Evolutionary conservation across 2,888 invertebrate genomes (phyloP), one percentile per base, ranked within the genome.

Genomic region (Nasonia oneida): DNA sequence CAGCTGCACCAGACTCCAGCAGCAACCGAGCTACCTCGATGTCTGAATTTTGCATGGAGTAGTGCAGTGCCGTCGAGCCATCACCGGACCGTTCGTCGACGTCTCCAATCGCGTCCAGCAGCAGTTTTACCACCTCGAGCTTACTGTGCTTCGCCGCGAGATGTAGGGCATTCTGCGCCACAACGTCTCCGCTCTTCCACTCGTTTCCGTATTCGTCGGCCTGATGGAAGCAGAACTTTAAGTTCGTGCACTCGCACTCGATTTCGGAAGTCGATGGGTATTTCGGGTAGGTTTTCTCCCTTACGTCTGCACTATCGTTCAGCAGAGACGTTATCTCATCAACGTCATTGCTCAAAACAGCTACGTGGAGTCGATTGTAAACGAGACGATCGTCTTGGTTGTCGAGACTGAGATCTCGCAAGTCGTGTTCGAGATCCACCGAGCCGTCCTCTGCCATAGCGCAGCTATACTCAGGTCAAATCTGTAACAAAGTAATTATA

Each of bases 131-230:
- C n/a, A 83, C 8, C 18, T 78, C 73, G 3, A 33, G n/a, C 10
- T 42, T 33, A 8, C 57, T n/a, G 12, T 78, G 33, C n/a, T 73
- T 77, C 8, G 57, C 83, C 1, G 78, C 77, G 2, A 83, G 42
- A 18, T 79, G 79, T 18, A 79, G 37, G 1, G 79, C 50, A 42
- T 67, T 84, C 50, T 67, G 79, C 4, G 18, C 57, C 33, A 42
- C 47, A 18, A 37, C 6, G 2, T 18, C 39, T 14, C 53, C 42
- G n/a, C 23, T 37, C 18, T 75, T 80, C 50, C 23, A 53, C 53
- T 80, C 79, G 33, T 67, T 74, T 18, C 84, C 74, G 8, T 67
- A 84, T 14, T 84, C 74, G 29, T 75, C 84, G 18, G 74, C 39
- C 14, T 14, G 12, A 47, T 75, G 79, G 14, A 37, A 61, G 47